These are phyloP conservation scores for Hydrophis major DNA, from an alignment of 2,797 vertebrate genomes.

Conservation along the genomic window DNA sequence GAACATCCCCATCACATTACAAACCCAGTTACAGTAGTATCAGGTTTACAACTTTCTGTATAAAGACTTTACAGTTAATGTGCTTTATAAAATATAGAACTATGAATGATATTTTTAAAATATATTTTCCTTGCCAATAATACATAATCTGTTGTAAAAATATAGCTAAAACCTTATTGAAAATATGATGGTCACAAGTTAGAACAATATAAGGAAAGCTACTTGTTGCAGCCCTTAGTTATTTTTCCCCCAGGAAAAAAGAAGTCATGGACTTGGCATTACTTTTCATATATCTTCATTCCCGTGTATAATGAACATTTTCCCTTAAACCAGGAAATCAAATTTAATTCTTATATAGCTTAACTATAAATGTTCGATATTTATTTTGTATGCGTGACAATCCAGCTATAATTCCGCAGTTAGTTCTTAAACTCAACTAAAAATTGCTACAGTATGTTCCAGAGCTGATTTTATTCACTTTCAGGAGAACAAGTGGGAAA, in stretches of 20 bases:
- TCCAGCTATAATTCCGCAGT: background rate
- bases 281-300: background rate
- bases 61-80: slow-evolving; percentile 7
- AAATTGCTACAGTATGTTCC: background rate
- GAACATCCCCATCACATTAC: slow-evolving; percentile 5
- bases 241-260: slow-evolving; percentile 9
- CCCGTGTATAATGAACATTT: background rate
- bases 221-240: slow-evolving; percentile 6
- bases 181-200: background rate
- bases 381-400: background rate
- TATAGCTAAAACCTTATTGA: slow-evolving; percentile 38
- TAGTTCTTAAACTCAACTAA: background rate
- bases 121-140: slow-evolving; percentile 53
- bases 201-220: background rate
- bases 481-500: background rate
- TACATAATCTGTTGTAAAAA: slow-evolving; percentile 54
- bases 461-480: background rate
- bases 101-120: slow-evolving; percentile 55
- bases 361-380: background rate
- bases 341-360: background rate
- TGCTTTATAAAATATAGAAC: slow-evolving; percentile 60
- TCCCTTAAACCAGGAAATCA: background rate
- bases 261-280: background rate
- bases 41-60: slow-evolving; percentile 15
- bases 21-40: slow-evolving; percentile 19